A percentile compares a stretch with the other conserved stretches of the same genome.
These are phyloP conservation scores for Akabosia matsudoensis DNA, from an alignment of 1,140 invertebrate species.

Conservation along the genomic window DNA sequence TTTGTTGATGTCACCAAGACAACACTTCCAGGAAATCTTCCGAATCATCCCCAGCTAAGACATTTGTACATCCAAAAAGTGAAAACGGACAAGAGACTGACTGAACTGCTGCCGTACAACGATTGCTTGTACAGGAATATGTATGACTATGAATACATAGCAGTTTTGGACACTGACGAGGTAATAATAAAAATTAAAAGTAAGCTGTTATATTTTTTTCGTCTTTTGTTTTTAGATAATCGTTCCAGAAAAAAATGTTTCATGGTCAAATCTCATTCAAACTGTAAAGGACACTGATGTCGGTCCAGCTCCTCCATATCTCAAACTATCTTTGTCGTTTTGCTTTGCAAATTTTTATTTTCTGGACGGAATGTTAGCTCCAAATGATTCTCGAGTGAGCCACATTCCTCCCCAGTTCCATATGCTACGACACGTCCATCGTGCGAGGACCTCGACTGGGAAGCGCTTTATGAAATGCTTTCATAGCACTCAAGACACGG, in stretches of 20 bases:
- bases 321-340: not conserved
- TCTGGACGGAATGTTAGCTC: not conserved
- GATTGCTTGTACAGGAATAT: slow-evolving; percentile 59
- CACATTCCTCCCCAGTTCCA: not conserved
- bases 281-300: not conserved
- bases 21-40: slow-evolving; percentile 55
- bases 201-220: not conserved
- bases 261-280: slow-evolving; percentile 50
- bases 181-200: too few species aligned
- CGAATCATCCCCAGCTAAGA: slow-evolving; percentile 53
- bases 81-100: slow-evolving; percentile 54
- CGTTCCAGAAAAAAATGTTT: slow-evolving; percentile 50
- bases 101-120: slow-evolving; percentile 60
- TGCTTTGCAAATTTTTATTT: slow-evolving; percentile 17
- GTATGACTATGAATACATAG: slow-evolving; percentile 55
- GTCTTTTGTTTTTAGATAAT: slow-evolving; percentile 35
- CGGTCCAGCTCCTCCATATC: not conserved
- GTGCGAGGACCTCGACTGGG: slow-evolving; percentile 53
- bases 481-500: slow-evolving; percentile 53
- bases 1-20: slow-evolving; percentile 53
- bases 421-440: slow-evolving; percentile 51
- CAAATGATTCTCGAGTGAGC: slow-evolving; percentile 38
- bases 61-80: slow-evolving; percentile 48
- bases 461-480: slow-evolving; percentile 56
- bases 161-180: slow-evolving; percentile 58